Evolutionary conservation across 2,888 invertebrate genomes (phyloP), one percentile per base, ranked within the genome.

Genomic region (Heliconius sara): DNA sequence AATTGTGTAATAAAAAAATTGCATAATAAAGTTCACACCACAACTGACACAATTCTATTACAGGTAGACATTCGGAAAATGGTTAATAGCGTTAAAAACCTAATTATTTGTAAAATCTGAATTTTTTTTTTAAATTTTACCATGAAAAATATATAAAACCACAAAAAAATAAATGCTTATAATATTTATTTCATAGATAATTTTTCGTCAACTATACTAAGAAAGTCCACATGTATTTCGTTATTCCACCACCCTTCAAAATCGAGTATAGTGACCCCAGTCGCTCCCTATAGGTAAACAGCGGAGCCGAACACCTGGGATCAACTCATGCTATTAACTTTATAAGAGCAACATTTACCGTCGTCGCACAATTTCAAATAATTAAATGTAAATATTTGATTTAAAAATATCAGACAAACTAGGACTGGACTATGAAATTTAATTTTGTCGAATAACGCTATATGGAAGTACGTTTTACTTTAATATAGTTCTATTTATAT

Each of bases 241-340:
- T n/a, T 88, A 83, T 85, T 81, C 87, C 67, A 83, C 85, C 90
- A 91, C 93, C 94, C 94, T 89, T 89, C 88, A 84, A 86, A 88
- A 88, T 89, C 87, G 88, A 86, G 91, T 90, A 88, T 89, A 92
- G 90, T 92, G 93, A 93, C 93, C 93, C 91, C 89, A 85, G 84
- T 86, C 85, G 86, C 84, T 88, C 85, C 87, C 85, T 84, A 87
- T 87, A 89, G 90, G 91, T 90, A 92, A 87, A 87, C 85, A 87
- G 85, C 85, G 86, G 85, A 86, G 84, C 83, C 85, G 87, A 86
- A 90, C 93, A 93, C 93, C 93, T 94, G 93, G 84, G 90, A 87
- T 85, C 89, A 87, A 86, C 88, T 89, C 86, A 84, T 80, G 81
- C 84, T 80, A 84, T 84, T 83, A 83, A 84, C 83, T 81, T 83